Conservation (phyloP, 2,888 invertebrate genomes). For the Lymantria monacha region DNA sequence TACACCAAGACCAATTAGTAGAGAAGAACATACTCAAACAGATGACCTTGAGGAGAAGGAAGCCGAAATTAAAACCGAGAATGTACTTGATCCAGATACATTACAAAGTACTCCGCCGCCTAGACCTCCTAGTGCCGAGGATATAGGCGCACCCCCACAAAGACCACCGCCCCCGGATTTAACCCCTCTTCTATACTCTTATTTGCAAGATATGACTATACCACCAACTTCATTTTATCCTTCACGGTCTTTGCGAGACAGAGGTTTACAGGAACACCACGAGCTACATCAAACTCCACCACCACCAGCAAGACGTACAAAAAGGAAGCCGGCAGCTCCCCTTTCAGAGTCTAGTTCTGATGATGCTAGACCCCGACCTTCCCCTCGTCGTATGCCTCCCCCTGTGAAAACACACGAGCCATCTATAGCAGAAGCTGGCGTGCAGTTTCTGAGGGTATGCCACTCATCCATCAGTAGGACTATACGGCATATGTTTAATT, state of each 20-base stretch:
- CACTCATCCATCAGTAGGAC: slow-evolving; percentile 84
- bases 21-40: slow-evolving; percentile 72
- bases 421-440: slow-evolving; percentile 86
- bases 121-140: slow-evolving; percentile 44
- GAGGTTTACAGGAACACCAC: slow-evolving; percentile 57
- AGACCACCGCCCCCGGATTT: slow-evolving; percentile 76
- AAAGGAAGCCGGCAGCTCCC: slow-evolving; percentile 62
- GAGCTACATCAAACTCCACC: slow-evolving; percentile 66
- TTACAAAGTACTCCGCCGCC: slow-evolving; percentile 23
- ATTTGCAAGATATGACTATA: slow-evolving; percentile 78
- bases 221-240: slow-evolving; percentile 75
- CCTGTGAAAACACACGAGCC: slow-evolving; percentile 81
- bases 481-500: slow-evolving; percentile 86
- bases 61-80: slow-evolving; percentile 21
- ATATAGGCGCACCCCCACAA: slow-evolving; percentile 54
- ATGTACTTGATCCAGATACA: not conserved
- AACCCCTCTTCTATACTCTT: slow-evolving; percentile 74
- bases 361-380: slow-evolving; percentile 71
- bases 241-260: slow-evolving; percentile 60
- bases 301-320: slow-evolving; percentile 72
- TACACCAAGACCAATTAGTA: slow-evolving; percentile 49
- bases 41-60: slow-evolving; percentile 39
- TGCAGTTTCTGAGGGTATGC: slow-evolving; percentile 87
- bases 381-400: slow-evolving; percentile 61
- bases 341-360: slow-evolving; percentile 78